Conservation (phyloP, 2,888 invertebrate genomes). For the Malthinus flaveolus region DNA sequence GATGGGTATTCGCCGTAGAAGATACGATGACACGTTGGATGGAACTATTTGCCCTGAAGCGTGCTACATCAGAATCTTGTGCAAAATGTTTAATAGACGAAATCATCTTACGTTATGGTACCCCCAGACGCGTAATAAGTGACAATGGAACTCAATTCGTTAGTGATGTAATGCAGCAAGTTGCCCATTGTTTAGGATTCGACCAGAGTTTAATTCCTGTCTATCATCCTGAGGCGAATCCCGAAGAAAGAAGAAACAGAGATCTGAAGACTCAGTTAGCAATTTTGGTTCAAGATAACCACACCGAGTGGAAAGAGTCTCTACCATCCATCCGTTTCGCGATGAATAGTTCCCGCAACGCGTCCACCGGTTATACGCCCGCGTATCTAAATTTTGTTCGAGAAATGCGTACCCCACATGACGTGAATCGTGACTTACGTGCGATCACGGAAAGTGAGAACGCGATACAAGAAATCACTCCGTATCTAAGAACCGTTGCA, state of each 20-base stretch:
- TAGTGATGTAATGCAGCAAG: constrained; percentile 44
- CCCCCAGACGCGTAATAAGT: not conserved
- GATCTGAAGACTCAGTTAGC: constrained; percentile 42
- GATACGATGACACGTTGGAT: too few species aligned
- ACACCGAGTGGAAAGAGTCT: constrained; percentile 39
- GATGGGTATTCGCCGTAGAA: too few species aligned
- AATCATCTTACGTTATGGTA: constrained; percentile 12
- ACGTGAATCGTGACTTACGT: constrained; percentile 38
- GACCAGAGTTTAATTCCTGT: constrained; percentile 37
- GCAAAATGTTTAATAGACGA: too few species aligned
- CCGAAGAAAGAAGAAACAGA: constrained; percentile 43
- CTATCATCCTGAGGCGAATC: constrained; percentile 41
- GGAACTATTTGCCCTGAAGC: too few species aligned
- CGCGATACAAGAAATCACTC: constrained; percentile 40
- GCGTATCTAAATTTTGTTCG: constrained; percentile 45
- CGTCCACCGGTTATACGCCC: constrained; percentile 41
- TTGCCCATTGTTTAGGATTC: constrained; percentile 37
- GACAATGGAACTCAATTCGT: too few species aligned
- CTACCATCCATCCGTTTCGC: constrained; percentile 47
- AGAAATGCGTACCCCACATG: constrained; percentile 44
- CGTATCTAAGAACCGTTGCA: too few species aligned
- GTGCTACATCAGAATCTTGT: too few species aligned
- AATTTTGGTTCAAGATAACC: constrained; percentile 39
- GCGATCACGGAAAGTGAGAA: constrained; percentile 39
- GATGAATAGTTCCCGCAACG: constrained; percentile 44